A percentile compares a stretch with the other conserved stretches of the same genome.
Conservation (phyloP, 1,140 invertebrate genomes). For the Babylonia areolata region DNA sequence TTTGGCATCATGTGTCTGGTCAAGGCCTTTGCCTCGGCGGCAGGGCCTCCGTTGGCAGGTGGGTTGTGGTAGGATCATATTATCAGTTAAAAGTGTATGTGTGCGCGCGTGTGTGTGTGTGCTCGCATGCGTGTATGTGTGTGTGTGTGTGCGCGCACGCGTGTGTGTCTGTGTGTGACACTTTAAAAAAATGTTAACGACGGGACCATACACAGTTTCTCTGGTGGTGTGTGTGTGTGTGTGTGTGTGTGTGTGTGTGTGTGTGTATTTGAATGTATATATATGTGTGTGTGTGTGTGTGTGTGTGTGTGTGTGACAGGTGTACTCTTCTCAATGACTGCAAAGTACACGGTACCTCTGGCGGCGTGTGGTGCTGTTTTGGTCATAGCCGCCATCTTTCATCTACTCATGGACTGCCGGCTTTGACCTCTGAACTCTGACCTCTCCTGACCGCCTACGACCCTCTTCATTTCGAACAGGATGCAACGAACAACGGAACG, state of each 20-base stretch:
- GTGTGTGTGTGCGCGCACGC: neutral
- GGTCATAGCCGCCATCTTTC: neutral
- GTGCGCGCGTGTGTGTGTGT: too few species aligned
- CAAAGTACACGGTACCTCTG: constrained; percentile 4
- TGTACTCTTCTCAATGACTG: neutral
- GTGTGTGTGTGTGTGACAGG: constrained; percentile 25
- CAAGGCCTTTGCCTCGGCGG: constrained; percentile 50
- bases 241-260: neutral
- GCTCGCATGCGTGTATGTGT: neutral
- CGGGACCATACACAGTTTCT: too few species aligned
- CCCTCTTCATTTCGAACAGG: too few species aligned
- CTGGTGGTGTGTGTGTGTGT: neutral
- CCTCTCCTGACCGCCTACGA: too few species aligned
- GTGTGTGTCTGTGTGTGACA: neutral
- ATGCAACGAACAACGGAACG: too few species aligned
- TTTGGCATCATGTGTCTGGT: too few species aligned
- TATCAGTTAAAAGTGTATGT: constrained; percentile 3
- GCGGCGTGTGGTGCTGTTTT: neutral
- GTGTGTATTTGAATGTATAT: neutral
- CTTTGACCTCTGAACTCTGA: neutral
- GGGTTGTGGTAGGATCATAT: neutral
- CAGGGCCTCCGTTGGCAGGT: constrained; percentile 55
- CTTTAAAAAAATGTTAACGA: too few species aligned
- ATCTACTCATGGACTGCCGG: constrained; percentile 23
- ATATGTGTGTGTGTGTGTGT: neutral